Evolutionary conservation across 2,113 vertebrate genomes (phyloP), one percentile per base, ranked within the genome.

Genomic region (Edolisoma coerulescens): DNA sequence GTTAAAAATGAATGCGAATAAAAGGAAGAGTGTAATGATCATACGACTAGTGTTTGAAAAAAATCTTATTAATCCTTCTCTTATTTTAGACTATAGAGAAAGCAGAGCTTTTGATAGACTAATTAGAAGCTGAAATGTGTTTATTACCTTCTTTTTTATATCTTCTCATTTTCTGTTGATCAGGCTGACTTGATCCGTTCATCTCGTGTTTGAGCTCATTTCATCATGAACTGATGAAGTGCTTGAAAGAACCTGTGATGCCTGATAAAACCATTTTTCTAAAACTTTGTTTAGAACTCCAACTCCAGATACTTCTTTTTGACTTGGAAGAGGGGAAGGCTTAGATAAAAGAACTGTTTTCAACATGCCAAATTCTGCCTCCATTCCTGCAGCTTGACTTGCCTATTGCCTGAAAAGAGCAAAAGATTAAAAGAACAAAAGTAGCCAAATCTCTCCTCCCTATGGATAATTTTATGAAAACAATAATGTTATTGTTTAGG

Each of bases 91-190:
- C 32, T 85, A 78, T 84, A 94, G 77, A 47, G 52, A 47, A 96
- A 59, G 39, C 28, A 64, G 61, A 84, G 71, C 93, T 96, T 95
- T 90, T 96, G 90, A 96, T 78, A 97, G 86, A 90, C 79, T 91
- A 95, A 97, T 96, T 94, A 93, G 90, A 77, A 75, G 41, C 83
- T 90, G 88, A 95, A 93, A 97, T 84, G 95, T 88, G 87, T 95
- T 91, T 88, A 97, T 97, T 91, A 45, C 70, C 23, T 60, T 42
- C 57, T 84, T 95, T 92, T 80, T 90, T 24, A 59, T 68, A 84
- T 68, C 74, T 30, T 93, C 77, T 81, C 10, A 18, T 94, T 59
- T 77, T 88, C 39, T 71, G 54, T 90, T 95, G 71, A 91, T 96
- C 78, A 60, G 24, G n/a, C 33, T 78, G 71, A 28, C 84, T 95